phyloP scores from a whole-genome alignment of 2,797 vertebrate species.

The Pseudochirops corinnae region DNA sequence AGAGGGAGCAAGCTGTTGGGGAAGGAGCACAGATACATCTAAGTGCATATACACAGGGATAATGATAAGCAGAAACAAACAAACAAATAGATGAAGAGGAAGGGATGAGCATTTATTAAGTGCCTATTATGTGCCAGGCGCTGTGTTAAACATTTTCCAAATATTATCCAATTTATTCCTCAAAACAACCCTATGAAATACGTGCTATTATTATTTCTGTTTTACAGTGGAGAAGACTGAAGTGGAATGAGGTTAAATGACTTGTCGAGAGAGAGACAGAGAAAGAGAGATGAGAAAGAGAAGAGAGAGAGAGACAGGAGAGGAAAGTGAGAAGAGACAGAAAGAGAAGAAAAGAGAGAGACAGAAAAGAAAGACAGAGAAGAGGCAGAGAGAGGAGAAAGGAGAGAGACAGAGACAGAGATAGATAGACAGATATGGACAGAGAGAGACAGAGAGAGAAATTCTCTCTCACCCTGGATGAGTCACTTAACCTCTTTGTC shows the following conservation, averaged over 20 bases:
- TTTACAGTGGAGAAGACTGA: background rate
- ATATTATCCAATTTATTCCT: background rate
- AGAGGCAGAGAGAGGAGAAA: fast-evolving
- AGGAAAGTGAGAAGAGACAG: too few species aligned
- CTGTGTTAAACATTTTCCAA: background rate
- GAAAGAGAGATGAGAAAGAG: too few species aligned
- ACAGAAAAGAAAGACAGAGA: too few species aligned
- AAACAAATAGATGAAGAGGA: background rate
- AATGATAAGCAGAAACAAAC: background rate
- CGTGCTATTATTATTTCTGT: background rate
- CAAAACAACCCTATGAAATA: background rate
- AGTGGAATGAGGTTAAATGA: too few species aligned
- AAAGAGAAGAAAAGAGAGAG: too few species aligned
- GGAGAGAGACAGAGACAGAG: too few species aligned
- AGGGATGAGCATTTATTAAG: background rate
- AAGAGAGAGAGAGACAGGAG: too few species aligned
- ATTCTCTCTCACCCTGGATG: background rate
- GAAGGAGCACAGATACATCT: background rate
- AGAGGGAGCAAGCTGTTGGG: background rate
- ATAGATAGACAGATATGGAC: background rate
- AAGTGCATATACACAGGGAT: background rate
- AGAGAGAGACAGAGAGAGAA: background rate
- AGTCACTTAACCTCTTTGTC: background rate
- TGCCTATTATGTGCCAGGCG: too few species aligned
- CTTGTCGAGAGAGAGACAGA: too few species aligned